Base-by-base conservation (phyloP, 2,797 vertebrate species). In the Muscicapa comitata region DNA sequence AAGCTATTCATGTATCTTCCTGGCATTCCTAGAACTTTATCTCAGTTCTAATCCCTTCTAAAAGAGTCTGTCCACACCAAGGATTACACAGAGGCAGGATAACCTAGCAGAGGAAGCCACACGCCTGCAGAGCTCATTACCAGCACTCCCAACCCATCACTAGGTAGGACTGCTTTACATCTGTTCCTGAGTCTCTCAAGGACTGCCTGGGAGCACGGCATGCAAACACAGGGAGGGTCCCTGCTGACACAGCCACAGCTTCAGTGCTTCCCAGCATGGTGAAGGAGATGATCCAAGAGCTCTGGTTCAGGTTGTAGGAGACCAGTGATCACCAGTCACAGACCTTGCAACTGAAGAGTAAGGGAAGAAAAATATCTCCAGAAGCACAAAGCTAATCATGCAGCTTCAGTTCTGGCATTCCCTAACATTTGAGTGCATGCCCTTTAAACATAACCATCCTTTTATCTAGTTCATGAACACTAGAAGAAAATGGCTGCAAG, bases 1-100 rank as follows among this genome's bases (percentile, higher is more conserved):
- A 35, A 86, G 47, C 5, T 51, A 9, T 8, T 57, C 17, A 25
- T 0, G 0, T 28, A 10, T 37, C 21, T 31, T 72, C 55, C 55
- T 43, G 28, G 5, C 19, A 23, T 61, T 74, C 35, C 16, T 63
- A 33, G 19, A 57, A 38, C 17, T 82, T 59, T 17, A 65, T 17
- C 17, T 7, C 29, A 78, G 50, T 29, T 11, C 25, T 51, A 62
- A 51, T 51, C 20, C 25, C 23, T 53, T 62, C 51, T 61, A 17
- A 83, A 72, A 71, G 25, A n/a, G 7, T 31, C 53, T 75, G 38
- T 35, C 40, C 35, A 48, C 28, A 42, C 4, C n/a, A 38, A 51
- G 38, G 19, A 53, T 31, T 79, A 13, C 0, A 5, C 11, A 37
- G 53, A 45, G 26, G 26, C 40, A 17, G 37, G 26, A 7, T 42